Conservation (phyloP, 2,888 invertebrate genomes). For the Agrochola lychnidis region DNA sequence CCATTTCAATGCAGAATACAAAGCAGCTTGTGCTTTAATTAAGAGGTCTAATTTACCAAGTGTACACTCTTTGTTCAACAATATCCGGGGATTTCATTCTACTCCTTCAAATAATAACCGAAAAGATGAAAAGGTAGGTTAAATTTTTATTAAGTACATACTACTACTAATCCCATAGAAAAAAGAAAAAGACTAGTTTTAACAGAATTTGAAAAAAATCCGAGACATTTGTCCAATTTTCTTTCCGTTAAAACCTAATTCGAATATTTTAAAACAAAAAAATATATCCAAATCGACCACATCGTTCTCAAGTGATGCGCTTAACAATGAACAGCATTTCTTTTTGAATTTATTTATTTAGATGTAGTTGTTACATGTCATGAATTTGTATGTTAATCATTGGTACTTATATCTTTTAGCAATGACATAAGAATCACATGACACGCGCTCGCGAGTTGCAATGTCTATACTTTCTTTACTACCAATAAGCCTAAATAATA, state of each 20-base stretch:
- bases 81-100: slow-evolving; percentile 75
- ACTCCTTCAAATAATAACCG: slow-evolving; percentile 70
- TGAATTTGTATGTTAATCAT: neutral
- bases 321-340: neutral
- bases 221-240: neutral
- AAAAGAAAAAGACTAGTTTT: neutral
- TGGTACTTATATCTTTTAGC: neutral
- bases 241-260: neutral
- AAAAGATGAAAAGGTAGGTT: slow-evolving; percentile 68
- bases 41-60: slow-evolving; percentile 88
- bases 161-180: neutral
- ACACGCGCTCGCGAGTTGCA: neutral
- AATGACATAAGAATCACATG: neutral
- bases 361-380: neutral
- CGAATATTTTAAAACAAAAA: neutral
- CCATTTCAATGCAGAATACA: slow-evolving; percentile 88
- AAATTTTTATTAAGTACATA: slow-evolving; percentile 3
- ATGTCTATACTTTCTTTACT: neutral
- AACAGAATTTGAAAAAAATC: neutral
- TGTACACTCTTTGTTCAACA: slow-evolving; percentile 73
- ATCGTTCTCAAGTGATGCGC: neutral
- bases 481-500: neutral
- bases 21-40: slow-evolving; percentile 89
- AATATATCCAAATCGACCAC: neutral
- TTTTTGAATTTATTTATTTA: neutral